Evolutionary conservation across 2,797 vertebrate species (phyloP).

Genomic region (Catamblyrhynchus diadema): DNA sequence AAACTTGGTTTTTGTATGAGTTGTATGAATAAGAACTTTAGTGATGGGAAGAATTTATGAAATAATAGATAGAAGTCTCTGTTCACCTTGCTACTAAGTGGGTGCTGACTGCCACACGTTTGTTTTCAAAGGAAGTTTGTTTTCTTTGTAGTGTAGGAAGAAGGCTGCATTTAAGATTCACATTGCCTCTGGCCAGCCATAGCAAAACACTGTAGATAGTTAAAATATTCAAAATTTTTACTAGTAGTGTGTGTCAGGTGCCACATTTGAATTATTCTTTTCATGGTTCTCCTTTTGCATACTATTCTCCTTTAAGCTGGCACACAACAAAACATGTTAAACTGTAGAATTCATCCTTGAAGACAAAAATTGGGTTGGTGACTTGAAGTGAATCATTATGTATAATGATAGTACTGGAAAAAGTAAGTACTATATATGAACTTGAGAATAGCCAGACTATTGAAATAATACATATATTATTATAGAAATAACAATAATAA

Average conservation of each 20-base stretch:
- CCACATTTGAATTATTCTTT: neutral
- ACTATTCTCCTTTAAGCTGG: neutral
- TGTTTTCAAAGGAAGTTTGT: neutral
- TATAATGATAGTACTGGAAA: neutral
- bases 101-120: neutral
- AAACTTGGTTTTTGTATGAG: neutral
- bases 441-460: neutral
- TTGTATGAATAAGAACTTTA: neutral
- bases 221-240: neutral
- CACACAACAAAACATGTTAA: neutral
- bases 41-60: neutral
- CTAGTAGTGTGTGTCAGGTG: neutral
- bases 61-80: neutral
- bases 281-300: neutral
- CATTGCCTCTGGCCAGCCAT: neutral
- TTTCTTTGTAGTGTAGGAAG: neutral
- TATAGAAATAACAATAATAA: too few relatives aligned
- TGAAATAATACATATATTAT: neutral
- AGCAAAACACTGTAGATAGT: neutral
- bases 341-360: neutral
- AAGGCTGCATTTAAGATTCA: neutral
- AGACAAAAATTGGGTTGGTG: neutral
- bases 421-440: neutral
- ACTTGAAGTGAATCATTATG: neutral
- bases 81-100: neutral